Percentiles rank a stretch among this genome's conserved stretches.
phyloP scores from a whole-genome alignment of 2,888 invertebrate genomes.

The Theretra japonica region DNA sequence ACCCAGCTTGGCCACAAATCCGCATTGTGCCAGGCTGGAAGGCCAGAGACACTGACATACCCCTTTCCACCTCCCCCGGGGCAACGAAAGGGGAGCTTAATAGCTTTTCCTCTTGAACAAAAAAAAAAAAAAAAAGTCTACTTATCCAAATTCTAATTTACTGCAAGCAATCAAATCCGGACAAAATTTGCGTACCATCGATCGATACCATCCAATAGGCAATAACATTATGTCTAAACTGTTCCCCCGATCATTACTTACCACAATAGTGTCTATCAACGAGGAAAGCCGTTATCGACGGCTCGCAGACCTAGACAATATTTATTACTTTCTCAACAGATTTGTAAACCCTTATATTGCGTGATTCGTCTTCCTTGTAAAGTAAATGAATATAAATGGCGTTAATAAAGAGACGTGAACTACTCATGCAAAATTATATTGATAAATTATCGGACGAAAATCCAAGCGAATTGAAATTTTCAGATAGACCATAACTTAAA shows the following conservation, averaged over 20 bases:
- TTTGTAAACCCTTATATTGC: slow-evolving; percentile 21
- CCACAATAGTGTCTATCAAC: slow-evolving; percentile 70
- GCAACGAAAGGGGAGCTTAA: too few relatives aligned
- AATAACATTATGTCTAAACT: slow-evolving; percentile 47
- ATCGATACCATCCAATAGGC: slow-evolving; percentile 44
- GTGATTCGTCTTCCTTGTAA: slow-evolving; percentile 3
- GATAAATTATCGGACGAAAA: neutral
- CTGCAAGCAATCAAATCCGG: slow-evolving; percentile 4
- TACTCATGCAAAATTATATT: neutral
- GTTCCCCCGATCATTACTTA: slow-evolving; percentile 58
- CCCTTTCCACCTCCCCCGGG: too few relatives aligned
- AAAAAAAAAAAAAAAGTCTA: too few relatives aligned
- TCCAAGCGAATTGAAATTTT: too few relatives aligned
- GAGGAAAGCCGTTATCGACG: slow-evolving; percentile 64
- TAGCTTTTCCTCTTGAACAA: too few relatives aligned
- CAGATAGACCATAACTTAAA: too few relatives aligned
- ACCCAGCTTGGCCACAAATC: too few relatives aligned
- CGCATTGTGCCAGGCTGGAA: too few relatives aligned
- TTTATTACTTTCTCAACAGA: slow-evolving; percentile 15
- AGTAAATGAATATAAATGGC: slow-evolving; percentile 3
- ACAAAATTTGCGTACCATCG: slow-evolving; percentile 43
- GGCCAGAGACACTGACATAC: too few relatives aligned
- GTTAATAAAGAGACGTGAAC: neutral
- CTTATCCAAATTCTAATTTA: neutral
- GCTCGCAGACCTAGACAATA: slow-evolving; percentile 40